Evolutionary conservation across 2,888 invertebrate genomes (phyloP), one percentile per base, ranked within the genome.

Genomic region (Rugalucina vietnamica): DNA sequence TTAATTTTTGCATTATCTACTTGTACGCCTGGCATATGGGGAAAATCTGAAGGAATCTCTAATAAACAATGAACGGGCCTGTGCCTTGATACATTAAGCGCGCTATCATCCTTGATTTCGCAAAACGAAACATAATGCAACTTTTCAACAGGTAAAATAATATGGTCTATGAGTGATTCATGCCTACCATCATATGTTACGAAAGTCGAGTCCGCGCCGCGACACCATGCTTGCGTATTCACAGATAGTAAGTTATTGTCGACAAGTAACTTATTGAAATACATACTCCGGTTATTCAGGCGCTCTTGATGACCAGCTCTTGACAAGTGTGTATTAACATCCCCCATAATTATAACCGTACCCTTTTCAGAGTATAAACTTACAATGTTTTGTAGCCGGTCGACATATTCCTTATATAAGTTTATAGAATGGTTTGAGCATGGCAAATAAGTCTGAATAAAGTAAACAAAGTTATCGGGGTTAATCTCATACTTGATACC

Each of bases 81-180:
- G 60, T 76, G 60, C n/a, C 54, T 0, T 27, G 76, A 76, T 1
- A 76, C 76, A 50, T 73, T 73, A 18, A 73, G 49, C 27, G 29
- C 43, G 27, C 50, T 24, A 32, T 73, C 76, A 36, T 60, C 57
- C 5, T 36, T 37, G 37, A 76, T 76, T 37, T 76, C 36, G 37
- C 76, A 39, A 37, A n/a, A 8, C 32, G 18, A 37, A n/a, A 76
- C 27, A 60, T 27, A 76, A 10, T 60, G 60, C 29, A 76, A 27
- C 21, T 29, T 60, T 34, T 76, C 76, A 36, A 34, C 37, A 5
- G 76, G 76, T 36, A 54, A 24, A 57, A 32, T 21, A 24, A 75
- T 50, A 32, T 57, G 75, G 57, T 75, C 75, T 36, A 75, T 75
- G 36, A 75, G 36, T 34, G 57, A 54, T 54, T 54, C 54, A 21